These are phyloP conservation scores for Sebastes diploproa DNA, from an alignment of 2,797 vertebrate genomes.

Conservation along the genomic window DNA sequence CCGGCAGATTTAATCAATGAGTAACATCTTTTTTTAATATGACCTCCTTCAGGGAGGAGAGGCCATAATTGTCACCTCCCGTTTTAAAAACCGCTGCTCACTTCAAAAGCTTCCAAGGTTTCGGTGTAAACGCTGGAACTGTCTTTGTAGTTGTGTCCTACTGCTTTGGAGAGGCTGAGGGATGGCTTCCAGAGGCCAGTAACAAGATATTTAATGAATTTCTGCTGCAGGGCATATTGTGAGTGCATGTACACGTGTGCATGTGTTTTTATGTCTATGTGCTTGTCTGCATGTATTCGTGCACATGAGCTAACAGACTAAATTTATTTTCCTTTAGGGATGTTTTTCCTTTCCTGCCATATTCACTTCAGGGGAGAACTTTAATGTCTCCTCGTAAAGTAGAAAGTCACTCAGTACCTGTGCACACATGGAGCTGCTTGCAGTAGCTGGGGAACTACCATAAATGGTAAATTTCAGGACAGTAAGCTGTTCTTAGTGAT, in stretches of 20 bases:
- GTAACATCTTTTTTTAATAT: constrained; percentile 30
- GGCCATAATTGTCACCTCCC: neutral
- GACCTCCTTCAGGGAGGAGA: constrained; percentile 17
- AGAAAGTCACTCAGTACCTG: constrained; percentile 60
- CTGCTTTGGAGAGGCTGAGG: constrained; percentile 45
- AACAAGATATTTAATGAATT: constrained; percentile 66
- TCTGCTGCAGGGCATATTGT: constrained; percentile 42
- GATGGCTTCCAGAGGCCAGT: constrained; percentile 52
- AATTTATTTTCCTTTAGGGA: constrained; percentile 23
- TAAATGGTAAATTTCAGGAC: constrained; percentile 69
- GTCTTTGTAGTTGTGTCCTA: constrained; percentile 70
- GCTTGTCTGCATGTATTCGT: constrained; percentile 7
- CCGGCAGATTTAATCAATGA: neutral
- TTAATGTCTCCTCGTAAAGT: constrained; percentile 68
- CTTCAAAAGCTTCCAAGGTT: constrained; percentile 59
- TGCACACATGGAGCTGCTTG: constrained; percentile 57
- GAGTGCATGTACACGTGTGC: neutral
- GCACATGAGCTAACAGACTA: neutral
- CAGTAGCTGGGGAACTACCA: constrained; percentile 48
- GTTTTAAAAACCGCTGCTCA: constrained; percentile 42
- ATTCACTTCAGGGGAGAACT: constrained; percentile 42
- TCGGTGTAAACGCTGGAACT: constrained; percentile 28
- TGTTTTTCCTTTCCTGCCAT: constrained; percentile 42
- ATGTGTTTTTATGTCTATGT: constrained; percentile 23
- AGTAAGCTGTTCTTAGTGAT: constrained; percentile 45